Base-by-base conservation (phyloP, 37 sponge, comb jelly and placozoan species). In the Cliona cf. orientalis region DNA sequence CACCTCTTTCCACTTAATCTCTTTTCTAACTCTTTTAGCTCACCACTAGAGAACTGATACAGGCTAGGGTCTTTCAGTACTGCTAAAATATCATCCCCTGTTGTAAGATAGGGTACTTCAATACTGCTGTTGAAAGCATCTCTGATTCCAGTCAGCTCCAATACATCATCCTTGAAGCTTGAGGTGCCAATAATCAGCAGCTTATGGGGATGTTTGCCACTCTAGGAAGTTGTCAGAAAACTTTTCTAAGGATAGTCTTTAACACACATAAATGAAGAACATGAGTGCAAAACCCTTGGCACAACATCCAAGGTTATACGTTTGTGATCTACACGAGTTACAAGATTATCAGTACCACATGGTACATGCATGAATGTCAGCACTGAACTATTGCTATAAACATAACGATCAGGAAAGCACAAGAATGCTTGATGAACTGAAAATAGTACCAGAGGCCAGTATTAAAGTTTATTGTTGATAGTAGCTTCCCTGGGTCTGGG, bases 121-220 rank as follows among this genome's bases (percentile, higher is more conserved):
- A 83, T 41, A 5, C 42, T 35, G 43, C 42, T 74, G 58, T 73
- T 74, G 66, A 94, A 94, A 11, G 84, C 89, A 59, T 32, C 63
- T 2, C 11, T 38, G 21, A 94, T 42, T n/a, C 91, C 88, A 44
- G 84, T 74, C 49, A 34, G 44, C 23, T 66, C 41, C 43, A 95
- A 36, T 1, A 80, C 86, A 9, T 80, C 89, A 55, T 82, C 59
- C 2, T 57, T 57, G 12, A 84, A 44, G 2, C 83, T 63, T 7
- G 93, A 92, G 28, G 96, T 95, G 17, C 96, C 96, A 67, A 95
- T 89, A 35, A 95, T 75, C 61, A 95, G 85, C 4, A 95, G 88
- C 46, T 73, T 80, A 65, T 87, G 87, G 26, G 56, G 58, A 1
- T 9, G 36, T 31, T 57, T 72, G 26, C 73, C 64, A 43, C 49